These are phyloP conservation scores for Torymus auratus DNA, from an alignment of 2,888 invertebrate genomes.

Conservation along the genomic window DNA sequence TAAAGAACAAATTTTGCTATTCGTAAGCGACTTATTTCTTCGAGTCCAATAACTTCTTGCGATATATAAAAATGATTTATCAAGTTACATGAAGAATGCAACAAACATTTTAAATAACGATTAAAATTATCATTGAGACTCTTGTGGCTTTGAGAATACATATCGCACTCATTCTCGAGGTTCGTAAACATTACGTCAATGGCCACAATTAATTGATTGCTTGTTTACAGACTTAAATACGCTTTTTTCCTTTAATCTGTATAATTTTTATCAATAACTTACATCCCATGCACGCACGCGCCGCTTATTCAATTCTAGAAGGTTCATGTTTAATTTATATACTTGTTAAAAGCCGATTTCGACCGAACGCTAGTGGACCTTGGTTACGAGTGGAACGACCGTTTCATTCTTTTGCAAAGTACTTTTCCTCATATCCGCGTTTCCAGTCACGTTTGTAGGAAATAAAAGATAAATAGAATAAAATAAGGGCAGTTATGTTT, in stretches of 20 bases:
- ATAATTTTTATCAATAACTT: conserved; percentile 12
- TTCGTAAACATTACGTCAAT: conserved; percentile 36
- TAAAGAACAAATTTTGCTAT: too few relatives aligned
- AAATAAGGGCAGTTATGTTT: too few relatives aligned
- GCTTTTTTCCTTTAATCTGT: not conserved
- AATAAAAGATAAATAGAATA: too few relatives aligned
- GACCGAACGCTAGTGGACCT: not conserved
- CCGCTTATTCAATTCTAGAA: not conserved
- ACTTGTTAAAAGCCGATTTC: too few relatives aligned
- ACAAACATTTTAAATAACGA: conserved; percentile 9
- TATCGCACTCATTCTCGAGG: too few relatives aligned
- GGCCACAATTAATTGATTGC: conserved; percentile 17
- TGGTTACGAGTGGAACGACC: not conserved
- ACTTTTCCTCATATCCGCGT: not conserved
- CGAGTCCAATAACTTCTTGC: too few relatives aligned
- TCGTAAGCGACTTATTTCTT: too few relatives aligned
- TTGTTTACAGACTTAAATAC: not conserved
- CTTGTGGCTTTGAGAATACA: not conserved
- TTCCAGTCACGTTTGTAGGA: not conserved
- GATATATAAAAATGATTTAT: conserved; percentile 1
- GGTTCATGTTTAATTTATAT: too few relatives aligned
- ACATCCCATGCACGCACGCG: not conserved
- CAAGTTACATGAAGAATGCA: not conserved
- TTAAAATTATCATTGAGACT: not conserved
- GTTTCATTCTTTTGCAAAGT: not conserved